Base-by-base conservation (phyloP, 1,140 invertebrate species). In the Latrodectus geometricus region DNA sequence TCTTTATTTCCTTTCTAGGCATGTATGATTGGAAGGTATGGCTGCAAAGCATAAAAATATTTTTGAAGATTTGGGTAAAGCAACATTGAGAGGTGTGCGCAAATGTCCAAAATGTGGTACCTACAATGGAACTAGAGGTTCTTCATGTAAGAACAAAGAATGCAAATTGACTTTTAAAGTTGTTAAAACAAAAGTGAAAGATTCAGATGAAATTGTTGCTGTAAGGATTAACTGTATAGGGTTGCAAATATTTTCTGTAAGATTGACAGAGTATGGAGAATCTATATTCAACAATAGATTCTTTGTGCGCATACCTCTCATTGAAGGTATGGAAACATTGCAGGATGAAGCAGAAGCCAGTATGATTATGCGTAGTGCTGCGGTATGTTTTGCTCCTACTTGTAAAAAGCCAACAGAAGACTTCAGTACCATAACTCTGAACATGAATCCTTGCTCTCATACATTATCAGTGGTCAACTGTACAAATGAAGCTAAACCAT, bases 71-170 rank as follows among this genome's bases (percentile, higher is more conserved):
- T 91, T 95, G 89, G 95, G 95, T 87, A 95, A 92, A 91, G 94
- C 93, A 87, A 95, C 93, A 79, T 90, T 94, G 88, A 92, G 94
- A 89, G 95, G 95, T 87, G 93, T 96, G 0, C 92, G 94, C 88
- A 95, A 94, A 89, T 96, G 95, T 90, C 94, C 94, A 5, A 95
- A 96, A 90, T 96, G 95, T 92, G 94, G 95, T 0, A 95, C 94
- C 5, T 94, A 93, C 78, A 96, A 96, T 91, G 95, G 95, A 3
- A 95, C 95, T 7, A 91, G 95, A 89, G 94, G 95, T 49, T 91
- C 94, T 15, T 93, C 93, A 84, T 96, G 95, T 90, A 96, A 96
- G 90, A 96, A 96, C 89, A 95, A 95, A 90, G 91, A 93, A 11
- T 96, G 95, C 90, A 93, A 94, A 91, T 93, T 93, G 35, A 92